These are phyloP conservation scores for Rhaphigaster nebulosa DNA, from an alignment of 2,888 invertebrate genomes.

Conservation along the genomic window DNA sequence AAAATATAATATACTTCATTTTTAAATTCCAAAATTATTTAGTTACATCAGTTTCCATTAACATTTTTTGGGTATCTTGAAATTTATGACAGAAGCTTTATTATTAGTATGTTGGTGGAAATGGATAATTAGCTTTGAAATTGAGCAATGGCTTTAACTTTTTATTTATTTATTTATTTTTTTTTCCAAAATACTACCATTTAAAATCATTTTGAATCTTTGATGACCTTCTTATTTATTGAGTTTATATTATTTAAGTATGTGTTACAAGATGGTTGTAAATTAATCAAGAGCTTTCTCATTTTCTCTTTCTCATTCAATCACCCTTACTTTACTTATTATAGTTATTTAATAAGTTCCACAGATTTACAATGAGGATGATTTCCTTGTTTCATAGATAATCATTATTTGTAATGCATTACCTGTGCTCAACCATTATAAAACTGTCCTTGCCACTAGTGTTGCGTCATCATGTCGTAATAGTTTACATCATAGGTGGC, in stretches of 20 bases:
- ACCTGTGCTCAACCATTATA: not conserved
- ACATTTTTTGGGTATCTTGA: not conserved
- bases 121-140: not conserved
- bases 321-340: not conserved
- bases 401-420: not conserved
- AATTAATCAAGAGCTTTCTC: not conserved
- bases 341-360: not conserved
- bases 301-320: not conserved
- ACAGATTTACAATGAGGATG: not conserved
- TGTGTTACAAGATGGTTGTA: not conserved
- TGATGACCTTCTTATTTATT: not conserved
- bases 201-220: not conserved
- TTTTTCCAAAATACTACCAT: not conserved
- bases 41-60: not conserved
- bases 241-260: not conserved
- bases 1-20: not conserved
- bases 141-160: not conserved
- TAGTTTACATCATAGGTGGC: slow-evolving; percentile 32
- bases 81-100: not conserved
- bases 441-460: slow-evolving; percentile 15
- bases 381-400: not conserved
- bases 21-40: not conserved
- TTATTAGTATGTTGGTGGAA: not conserved
- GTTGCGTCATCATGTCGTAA: not conserved
- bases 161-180: too few species aligned